These are phyloP conservation scores for Lasioglossum oenotherae DNA, from an alignment of 2,888 invertebrate species.

Conservation along the genomic window DNA sequence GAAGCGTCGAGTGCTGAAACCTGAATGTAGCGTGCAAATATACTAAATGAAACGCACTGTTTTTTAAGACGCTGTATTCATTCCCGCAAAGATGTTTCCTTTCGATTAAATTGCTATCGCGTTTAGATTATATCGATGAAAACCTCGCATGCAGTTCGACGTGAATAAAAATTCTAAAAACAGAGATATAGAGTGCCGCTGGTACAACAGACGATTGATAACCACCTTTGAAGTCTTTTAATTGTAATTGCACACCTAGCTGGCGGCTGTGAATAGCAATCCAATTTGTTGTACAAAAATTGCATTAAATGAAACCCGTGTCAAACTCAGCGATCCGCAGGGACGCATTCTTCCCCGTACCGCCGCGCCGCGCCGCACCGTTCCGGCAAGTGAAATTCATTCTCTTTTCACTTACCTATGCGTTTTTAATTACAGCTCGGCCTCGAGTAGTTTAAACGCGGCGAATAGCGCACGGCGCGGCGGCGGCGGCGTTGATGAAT, in stretches of 20 bases:
- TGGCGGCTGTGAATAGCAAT: background rate
- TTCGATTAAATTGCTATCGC: no score
- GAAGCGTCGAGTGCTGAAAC: background rate
- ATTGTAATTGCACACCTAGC: background rate
- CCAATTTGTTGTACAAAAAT: background rate
- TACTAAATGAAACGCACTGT: background rate
- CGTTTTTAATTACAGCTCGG: constrained; percentile 11
- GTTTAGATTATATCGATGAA: no score
- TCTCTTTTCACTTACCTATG: constrained; percentile 7
- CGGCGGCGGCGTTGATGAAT: background rate
- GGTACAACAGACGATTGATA: background rate
- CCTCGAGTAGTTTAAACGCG: background rate
- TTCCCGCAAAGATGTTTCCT: no score
- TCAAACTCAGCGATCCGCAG: constrained; percentile 1
- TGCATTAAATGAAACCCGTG: background rate
- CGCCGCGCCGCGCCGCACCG: background rate
- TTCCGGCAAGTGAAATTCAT: background rate
- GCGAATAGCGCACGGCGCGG: background rate
- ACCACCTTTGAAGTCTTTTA: background rate
- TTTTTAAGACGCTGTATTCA: no score
- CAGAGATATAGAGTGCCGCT: background rate
- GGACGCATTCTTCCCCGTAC: background rate
- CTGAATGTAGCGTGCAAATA: background rate
- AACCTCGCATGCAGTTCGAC: background rate
- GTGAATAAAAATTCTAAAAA: background rate